Evolutionary conservation across 2,113 vertebrate species (phyloP).

Genomic region (Tonatia bakeri): DNA sequence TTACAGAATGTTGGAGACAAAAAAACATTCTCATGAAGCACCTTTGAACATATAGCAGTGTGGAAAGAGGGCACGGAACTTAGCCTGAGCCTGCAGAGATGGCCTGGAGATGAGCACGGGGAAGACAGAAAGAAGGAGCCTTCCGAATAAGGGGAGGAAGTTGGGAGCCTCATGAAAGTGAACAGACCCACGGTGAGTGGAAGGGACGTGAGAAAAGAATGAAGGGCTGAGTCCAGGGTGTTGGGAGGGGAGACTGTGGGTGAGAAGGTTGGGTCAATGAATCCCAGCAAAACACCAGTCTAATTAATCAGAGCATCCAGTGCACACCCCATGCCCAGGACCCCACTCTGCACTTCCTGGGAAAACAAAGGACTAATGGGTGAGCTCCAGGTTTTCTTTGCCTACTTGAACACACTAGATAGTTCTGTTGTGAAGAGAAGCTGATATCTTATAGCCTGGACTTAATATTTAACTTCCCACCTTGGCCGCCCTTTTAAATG

Average conservation of each 20-base stretch:
- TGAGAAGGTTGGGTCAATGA: not conserved
- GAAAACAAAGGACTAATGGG: not conserved
- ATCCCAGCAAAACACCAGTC: not conserved
- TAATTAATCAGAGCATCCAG: not conserved
- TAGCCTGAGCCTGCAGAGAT: not conserved
- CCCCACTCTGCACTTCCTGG: not conserved
- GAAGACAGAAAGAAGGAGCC: not conserved
- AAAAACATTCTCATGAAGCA: not conserved
- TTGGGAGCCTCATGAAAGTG: fast-evolving
- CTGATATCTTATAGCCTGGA: not conserved
- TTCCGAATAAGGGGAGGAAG: not conserved
- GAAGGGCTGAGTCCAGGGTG: not conserved
- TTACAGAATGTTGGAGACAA: not conserved
- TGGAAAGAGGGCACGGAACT: not conserved
- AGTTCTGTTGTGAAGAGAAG: not conserved
- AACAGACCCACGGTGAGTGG: not conserved
- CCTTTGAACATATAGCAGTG: not conserved
- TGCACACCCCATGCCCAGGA: not conserved
- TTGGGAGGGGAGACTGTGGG: not conserved
- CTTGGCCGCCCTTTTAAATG: not conserved
- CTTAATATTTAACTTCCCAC: not conserved
- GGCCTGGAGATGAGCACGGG: fast-evolving
- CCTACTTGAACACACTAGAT: not conserved
- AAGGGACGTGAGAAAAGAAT: not conserved
- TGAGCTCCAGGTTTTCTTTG: not conserved